Evolutionary conservation across 2,888 invertebrate species (phyloP), one percentile per base, ranked within the genome.

Genomic region (Gasteruption jaculator): DNA sequence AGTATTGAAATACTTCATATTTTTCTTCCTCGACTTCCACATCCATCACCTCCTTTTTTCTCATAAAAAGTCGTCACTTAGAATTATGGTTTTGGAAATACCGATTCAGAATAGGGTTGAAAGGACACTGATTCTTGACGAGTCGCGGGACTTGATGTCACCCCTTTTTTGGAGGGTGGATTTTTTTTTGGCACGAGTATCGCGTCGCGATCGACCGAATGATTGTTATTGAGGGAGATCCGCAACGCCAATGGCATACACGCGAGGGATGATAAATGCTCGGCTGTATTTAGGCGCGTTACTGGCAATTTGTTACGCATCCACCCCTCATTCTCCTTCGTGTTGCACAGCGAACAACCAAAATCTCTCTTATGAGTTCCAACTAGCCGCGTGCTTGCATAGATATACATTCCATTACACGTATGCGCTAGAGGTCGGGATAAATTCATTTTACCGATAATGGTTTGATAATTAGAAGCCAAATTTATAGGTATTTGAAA

Each of bases 241-340:
- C 46, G 47, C 48, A 47, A 45, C 48, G 50, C 43, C 49, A 46
- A 36, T 44, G 42, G 37, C 49, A 47, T 32, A 52, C 43, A 48
- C 40, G 37, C 43, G 46, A 38, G 34, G 34, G 45, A 54, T 59
- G 57, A 60, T 59, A 55, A 60, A 59, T 58, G 54, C 47, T 46
- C 38, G 31, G 27, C 29, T 43, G 50, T 56, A 54, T 58, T 59
- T 56, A 56, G 50, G 49, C 58, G 58, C 54, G 52, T 60, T 58
- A 55, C 54, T 43, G 48, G 50, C 50, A 52, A 57, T 60, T 58
- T 56, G 56, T 60, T 59, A 57, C 50, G 47, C 41, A 35, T 38
- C 14, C 26, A 16, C 20, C 36, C 38, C 44, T 49, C 47, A 47
- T 40, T 45, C 42, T 30, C 40, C 38, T 42, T 49, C 46, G 42